Percentiles rank a stretch among this genome's conserved stretches.
Conservation (phyloP, 2,888 invertebrate genomes). For the Caenorhabditis panamensis region DNA sequence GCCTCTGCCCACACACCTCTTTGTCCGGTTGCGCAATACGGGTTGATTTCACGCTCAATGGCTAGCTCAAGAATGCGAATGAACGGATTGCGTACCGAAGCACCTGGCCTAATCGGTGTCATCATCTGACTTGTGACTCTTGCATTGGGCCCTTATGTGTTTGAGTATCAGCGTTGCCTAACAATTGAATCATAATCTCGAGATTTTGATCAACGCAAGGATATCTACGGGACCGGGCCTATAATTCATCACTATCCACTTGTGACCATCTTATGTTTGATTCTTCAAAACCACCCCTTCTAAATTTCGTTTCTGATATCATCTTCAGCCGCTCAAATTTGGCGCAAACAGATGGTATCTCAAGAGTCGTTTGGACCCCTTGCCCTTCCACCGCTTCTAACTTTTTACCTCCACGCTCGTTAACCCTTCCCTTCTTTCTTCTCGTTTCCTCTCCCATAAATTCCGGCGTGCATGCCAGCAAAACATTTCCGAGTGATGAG, state of each 20-base stretch:
- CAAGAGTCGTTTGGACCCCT: slow-evolving; percentile 25
- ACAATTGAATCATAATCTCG: slow-evolving; percentile 37
- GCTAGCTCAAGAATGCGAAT: slow-evolving; percentile 49
- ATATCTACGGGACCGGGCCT: slow-evolving; percentile 31
- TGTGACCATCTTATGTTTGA: slow-evolving; percentile 52
- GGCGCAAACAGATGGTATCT: slow-evolving; percentile 59
- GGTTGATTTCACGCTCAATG: slow-evolving; percentile 54
- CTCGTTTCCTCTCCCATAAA: slow-evolving; percentile 50
- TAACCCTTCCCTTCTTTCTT: slow-evolving; percentile 24
- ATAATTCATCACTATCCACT: slow-evolving; percentile 61
- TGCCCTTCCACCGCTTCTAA: slow-evolving; percentile 6
- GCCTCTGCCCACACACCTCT: slow-evolving; percentile 42
- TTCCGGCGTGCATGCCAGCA: slow-evolving; percentile 52
- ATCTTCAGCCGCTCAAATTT: slow-evolving; percentile 50
- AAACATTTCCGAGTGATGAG: slow-evolving; percentile 57
- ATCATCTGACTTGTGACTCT: slow-evolving; percentile 37
- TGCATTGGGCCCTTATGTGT: slow-evolving; percentile 10
- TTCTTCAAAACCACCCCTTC: slow-evolving; percentile 47
- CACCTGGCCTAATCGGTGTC: slow-evolving; percentile 45
- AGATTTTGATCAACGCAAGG: slow-evolving; percentile 37
- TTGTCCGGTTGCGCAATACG: slow-evolving; percentile 53
- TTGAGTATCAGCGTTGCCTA: slow-evolving; percentile 26
- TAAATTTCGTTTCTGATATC: slow-evolving; percentile 45
- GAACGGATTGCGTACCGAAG: slow-evolving; percentile 28
- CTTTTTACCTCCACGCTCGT: slow-evolving; percentile 25